A percentile compares a stretch with the other conserved stretches of the same genome.
phyloP scores from a whole-genome alignment of 2,797 vertebrate species.

The Enteromius thamalakanensis region DNA sequence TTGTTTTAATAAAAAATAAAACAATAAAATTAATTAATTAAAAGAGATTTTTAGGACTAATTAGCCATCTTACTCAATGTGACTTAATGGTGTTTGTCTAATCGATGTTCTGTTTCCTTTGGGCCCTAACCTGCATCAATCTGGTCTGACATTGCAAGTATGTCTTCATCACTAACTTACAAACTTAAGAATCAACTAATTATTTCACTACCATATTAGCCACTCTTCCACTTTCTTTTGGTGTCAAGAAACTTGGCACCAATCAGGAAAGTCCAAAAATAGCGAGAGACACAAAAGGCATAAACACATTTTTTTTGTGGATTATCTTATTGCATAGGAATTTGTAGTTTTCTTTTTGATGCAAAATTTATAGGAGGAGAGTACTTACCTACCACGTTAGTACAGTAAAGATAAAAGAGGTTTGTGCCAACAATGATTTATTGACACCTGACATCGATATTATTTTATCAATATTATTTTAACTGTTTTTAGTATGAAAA shows the following conservation, averaged over 20 bases:
- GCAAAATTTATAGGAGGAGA: not conserved
- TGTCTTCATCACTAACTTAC: not conserved
- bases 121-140: conserved; percentile 44
- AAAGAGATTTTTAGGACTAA: conserved; percentile 2
- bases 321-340: not conserved
- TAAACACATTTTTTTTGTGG: not conserved
- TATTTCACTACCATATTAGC: too few species aligned
- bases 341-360: not conserved
- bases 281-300: too few species aligned
- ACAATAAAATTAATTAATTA: not conserved
- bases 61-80: not conserved
- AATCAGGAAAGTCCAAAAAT: not conserved
- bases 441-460: not conserved
- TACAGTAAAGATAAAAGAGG: not conserved
- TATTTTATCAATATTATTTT: too few species aligned
- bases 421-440: not conserved
- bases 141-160: not conserved
- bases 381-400: not conserved
- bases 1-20: not conserved
- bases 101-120: conserved; percentile 36
- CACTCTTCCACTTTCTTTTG: too few species aligned
- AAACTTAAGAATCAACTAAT: not conserved
- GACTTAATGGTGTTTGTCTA: conserved; percentile 27
- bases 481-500: too few species aligned
- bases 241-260: not conserved